Evolutionary conservation across 2,888 invertebrate genomes (phyloP).

Genomic region (Drosophila borborema): DNA sequence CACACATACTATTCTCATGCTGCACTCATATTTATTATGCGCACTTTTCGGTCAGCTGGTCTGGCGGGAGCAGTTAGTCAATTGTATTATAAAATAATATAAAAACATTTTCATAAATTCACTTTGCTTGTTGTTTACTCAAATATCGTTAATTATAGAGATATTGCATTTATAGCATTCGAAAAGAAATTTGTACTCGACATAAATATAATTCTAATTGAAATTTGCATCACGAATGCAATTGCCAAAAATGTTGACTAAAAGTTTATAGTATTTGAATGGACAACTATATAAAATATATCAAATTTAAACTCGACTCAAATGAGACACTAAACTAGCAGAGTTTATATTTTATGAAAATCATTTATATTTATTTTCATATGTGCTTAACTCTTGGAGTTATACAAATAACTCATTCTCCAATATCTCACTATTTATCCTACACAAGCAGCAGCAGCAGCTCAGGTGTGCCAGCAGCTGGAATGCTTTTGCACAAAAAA

Average conservation of each 20-base stretch:
- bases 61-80: conserved; percentile 26
- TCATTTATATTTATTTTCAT: background rate
- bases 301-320: background rate
- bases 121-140: conserved; percentile 47
- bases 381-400: background rate
- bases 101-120: conserved; percentile 14
- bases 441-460: conserved; percentile 5
- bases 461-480: conserved; percentile 38
- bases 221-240: background rate
- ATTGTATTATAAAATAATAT: conserved; percentile 26
- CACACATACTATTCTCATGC: conserved; percentile 5
- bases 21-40: conserved; percentile 9
- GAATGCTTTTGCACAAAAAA: conserved; percentile 21
- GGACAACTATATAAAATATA: too few species aligned
- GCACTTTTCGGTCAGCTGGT: conserved; percentile 11
- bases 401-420: conserved; percentile 9
- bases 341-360: background rate
- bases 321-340: background rate
- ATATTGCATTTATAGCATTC: conserved; percentile 8
- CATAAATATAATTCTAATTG: background rate
- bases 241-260: background rate
- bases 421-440: conserved; percentile 9
- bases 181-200: background rate
- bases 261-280: background rate
- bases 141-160: conserved; percentile 55